A percentile compares a stretch with the other conserved stretches of the same genome.
Conservation (phyloP, 2,888 invertebrate species). For the Campoplex capitator region DNA sequence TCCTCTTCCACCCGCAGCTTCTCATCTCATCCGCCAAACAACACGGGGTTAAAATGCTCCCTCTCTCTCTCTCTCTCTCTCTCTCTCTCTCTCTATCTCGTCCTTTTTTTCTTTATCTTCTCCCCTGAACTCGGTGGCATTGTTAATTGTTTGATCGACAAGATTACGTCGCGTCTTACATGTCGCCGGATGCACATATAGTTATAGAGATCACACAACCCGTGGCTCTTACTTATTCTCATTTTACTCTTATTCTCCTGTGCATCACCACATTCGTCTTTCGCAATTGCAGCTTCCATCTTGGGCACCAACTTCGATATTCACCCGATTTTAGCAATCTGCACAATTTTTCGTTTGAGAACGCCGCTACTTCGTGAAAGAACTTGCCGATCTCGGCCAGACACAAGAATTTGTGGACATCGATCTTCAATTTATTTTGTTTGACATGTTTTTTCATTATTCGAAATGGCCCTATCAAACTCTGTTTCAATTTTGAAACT, state of each 20-base stretch:
- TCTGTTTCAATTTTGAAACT: background rate
- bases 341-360: constrained; percentile 31
- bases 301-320: constrained; percentile 23
- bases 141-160: constrained; percentile 85
- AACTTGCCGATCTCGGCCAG: constrained; percentile 31
- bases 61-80: constrained; percentile 39
- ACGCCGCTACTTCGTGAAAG: constrained; percentile 13
- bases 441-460: background rate
- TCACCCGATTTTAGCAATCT: constrained; percentile 14
- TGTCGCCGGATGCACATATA: constrained; percentile 77
- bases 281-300: constrained; percentile 40
- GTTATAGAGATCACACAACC: constrained; percentile 44
- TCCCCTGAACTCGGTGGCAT: constrained; percentile 76
- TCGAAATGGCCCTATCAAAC: background rate
- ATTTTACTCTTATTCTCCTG: constrained; percentile 31
- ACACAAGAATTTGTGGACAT: background rate
- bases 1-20: constrained; percentile 66
- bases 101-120: constrained; percentile 33
- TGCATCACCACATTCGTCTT: constrained; percentile 42
- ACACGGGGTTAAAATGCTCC: constrained; percentile 26
- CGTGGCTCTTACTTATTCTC: constrained; percentile 38
- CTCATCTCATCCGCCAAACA: constrained; percentile 67
- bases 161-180: constrained; percentile 84
- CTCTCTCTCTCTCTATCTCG: constrained; percentile 20
- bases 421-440: background rate